Conservation (phyloP, 2,797 vertebrate species). For the Triplophysa yarkandensis region DNA sequence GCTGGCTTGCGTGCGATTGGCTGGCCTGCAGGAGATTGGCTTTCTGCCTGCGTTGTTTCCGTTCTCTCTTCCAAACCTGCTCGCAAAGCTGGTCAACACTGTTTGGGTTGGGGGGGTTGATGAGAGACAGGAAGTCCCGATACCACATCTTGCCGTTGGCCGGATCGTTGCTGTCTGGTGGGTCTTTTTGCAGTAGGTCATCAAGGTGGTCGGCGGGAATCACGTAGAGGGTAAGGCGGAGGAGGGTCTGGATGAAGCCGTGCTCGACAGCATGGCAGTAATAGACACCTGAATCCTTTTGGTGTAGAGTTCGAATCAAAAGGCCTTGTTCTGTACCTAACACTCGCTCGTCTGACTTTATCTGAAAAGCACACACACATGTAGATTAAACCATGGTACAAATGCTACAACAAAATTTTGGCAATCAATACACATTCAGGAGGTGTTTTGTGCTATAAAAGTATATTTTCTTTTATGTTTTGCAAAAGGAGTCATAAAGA, state of each 20-base stretch:
- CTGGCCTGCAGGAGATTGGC: conserved; percentile 73
- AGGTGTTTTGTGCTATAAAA: no score
- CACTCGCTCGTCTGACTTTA: conserved; percentile 84
- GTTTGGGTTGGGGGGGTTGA: conserved; percentile 94
- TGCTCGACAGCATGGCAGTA: conserved; percentile 95
- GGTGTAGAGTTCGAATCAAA: conserved; percentile 85
- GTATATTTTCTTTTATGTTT: no score
- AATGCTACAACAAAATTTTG: no score
- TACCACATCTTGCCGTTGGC: conserved; percentile 89
- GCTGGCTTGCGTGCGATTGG: conserved; percentile 60
- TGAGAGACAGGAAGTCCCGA: conserved; percentile 96
- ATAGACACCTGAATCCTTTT: conserved; percentile 88
- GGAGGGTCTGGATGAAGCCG: conserved; percentile 93
- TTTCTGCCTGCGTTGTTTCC: conserved; percentile 89
- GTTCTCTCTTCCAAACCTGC: conserved; percentile 97
- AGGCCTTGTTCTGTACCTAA: conserved; percentile 92
- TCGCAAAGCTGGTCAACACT: conserved; percentile 98
- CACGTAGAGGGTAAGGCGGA: conserved; percentile 91
- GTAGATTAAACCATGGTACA: neutral
- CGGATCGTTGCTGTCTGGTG: conserved; percentile 68
- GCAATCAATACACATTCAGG: no score
- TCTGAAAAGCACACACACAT: conserved; percentile 62
- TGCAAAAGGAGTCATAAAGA: no score
- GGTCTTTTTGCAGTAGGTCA: conserved; percentile 87
- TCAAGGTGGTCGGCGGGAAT: conserved; percentile 92